Conservation (phyloP, 2,113 vertebrate genomes). For the Thunnus thynnus region DNA sequence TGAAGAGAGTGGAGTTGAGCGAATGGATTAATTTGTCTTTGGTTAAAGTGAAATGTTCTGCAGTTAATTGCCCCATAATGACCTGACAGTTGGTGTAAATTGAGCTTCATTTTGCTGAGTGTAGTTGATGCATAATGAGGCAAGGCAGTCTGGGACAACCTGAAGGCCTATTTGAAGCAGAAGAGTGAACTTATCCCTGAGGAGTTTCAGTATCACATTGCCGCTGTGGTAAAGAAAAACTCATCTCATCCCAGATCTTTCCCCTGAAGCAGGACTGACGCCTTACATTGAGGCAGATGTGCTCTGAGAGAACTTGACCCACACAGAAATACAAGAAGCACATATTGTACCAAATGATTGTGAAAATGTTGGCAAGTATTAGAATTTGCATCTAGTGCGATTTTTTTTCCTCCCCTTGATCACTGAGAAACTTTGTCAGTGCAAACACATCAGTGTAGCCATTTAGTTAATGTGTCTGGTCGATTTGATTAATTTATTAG, state of each 20-base stretch:
- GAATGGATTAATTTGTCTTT: constrained; percentile 14
- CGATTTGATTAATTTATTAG: background rate
- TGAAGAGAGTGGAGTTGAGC: background rate
- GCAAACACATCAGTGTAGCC: background rate
- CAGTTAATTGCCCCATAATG: constrained; percentile 41
- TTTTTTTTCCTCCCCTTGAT: background rate
- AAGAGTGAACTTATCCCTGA: constrained; percentile 19
- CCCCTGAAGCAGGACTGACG: constrained; percentile 18
- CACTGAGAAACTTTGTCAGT: background rate
- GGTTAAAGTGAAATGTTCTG: constrained; percentile 29
- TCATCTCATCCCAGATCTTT: constrained; percentile 20
- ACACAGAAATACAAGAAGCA: background rate
- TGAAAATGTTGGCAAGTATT: background rate
- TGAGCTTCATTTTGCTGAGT: constrained; percentile 24
- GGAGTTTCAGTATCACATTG: constrained; percentile 28
- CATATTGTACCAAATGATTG: background rate
- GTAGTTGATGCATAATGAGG: constrained; percentile 33
- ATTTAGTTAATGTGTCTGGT: background rate
- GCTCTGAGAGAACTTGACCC: background rate
- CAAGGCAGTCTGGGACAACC: constrained; percentile 7
- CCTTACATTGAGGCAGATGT: constrained; percentile 26
- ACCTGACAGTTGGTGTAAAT: constrained; percentile 23
- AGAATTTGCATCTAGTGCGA: background rate
- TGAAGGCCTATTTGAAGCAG: constrained; percentile 7
- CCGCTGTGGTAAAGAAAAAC: constrained; percentile 20